phyloP scores from a whole-genome alignment of 2,113 vertebrate genomes.

The Phylloscopus whistleri region DNA sequence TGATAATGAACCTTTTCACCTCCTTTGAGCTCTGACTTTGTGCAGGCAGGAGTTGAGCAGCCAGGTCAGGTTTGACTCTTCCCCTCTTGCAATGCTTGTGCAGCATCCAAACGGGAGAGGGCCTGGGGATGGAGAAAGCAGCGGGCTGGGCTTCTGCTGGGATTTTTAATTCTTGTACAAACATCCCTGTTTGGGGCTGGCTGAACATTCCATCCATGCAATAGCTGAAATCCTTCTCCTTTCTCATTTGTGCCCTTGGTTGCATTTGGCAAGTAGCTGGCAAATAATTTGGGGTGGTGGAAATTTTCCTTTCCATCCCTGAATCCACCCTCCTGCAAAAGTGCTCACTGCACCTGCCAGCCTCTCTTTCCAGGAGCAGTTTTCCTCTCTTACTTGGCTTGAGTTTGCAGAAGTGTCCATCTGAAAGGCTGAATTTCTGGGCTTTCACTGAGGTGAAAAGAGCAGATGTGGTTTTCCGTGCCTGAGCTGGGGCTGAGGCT shows the following conservation, averaged over 20 bases:
- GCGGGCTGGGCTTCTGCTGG: neutral
- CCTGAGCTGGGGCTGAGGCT: neutral
- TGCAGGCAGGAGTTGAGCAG: conserved; percentile 30
- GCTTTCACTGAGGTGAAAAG: neutral
- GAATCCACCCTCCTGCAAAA: neutral
- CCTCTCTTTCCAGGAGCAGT: too few species aligned
- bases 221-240: neutral
- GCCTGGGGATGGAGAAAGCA: neutral
- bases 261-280: neutral
- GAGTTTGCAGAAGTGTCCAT: neutral
- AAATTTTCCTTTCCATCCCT: neutral
- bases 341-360: fast-evolving
- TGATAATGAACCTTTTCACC: conserved; percentile 57
- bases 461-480: fast-evolving
- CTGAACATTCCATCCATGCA: neutral
- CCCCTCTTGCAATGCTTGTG: neutral
- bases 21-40: conserved; percentile 37
- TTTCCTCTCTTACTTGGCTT: neutral
- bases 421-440: neutral
- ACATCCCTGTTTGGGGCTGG: neutral
- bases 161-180: neutral
- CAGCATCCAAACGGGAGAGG: neutral
- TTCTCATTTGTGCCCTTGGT: neutral
- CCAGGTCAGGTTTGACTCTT: conserved; percentile 19
- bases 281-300: neutral